Percentiles rank a stretch among this genome's conserved stretches.
These are phyloP conservation scores for Moxostoma hubbsi DNA, from an alignment of 2,797 vertebrate genomes.

Conservation along the genomic window DNA sequence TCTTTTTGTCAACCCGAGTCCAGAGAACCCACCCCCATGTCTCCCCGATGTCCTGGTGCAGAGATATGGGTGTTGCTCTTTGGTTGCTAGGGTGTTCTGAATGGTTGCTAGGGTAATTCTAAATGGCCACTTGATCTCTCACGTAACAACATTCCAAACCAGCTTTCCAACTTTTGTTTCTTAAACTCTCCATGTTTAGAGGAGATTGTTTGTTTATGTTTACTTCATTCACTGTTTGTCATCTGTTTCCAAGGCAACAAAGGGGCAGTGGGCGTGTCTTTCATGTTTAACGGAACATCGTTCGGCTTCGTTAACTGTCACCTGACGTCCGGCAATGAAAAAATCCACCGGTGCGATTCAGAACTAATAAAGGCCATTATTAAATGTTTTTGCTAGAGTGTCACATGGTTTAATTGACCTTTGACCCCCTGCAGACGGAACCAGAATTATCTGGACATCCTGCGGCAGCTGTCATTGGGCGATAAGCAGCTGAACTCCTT, in stretches of 20 bases:
- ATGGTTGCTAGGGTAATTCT: too few relatives aligned
- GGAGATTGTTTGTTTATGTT: too few relatives aligned
- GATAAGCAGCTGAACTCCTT: conserved; percentile 95
- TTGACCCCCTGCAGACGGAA: conserved; percentile 82
- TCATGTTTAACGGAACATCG: conserved; percentile 97
- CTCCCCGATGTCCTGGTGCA: too few relatives aligned
- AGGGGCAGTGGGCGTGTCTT: conserved; percentile 93
- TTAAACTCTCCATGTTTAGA: too few relatives aligned
- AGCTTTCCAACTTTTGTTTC: too few relatives aligned
- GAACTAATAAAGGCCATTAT: background rate
- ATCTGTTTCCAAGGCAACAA: conserved; percentile 86
- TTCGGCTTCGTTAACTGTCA: conserved; percentile 98
- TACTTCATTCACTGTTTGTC: background rate
- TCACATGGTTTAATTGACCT: background rate
- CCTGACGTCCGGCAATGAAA: conserved; percentile 95
- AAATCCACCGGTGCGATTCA: conserved; percentile 85
- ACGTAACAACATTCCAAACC: too few relatives aligned
- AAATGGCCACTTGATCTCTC: too few relatives aligned
- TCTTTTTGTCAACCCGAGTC: too few relatives aligned
- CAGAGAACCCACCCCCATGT: too few relatives aligned
- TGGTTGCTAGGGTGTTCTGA: too few relatives aligned
- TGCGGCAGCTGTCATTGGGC: conserved; percentile 89
- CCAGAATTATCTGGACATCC: conserved; percentile 96
- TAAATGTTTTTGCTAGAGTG: too few relatives aligned
- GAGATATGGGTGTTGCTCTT: too few relatives aligned